phyloP scores from a whole-genome alignment of 2,888 invertebrate genomes.

The Trichacis sp. region DNA sequence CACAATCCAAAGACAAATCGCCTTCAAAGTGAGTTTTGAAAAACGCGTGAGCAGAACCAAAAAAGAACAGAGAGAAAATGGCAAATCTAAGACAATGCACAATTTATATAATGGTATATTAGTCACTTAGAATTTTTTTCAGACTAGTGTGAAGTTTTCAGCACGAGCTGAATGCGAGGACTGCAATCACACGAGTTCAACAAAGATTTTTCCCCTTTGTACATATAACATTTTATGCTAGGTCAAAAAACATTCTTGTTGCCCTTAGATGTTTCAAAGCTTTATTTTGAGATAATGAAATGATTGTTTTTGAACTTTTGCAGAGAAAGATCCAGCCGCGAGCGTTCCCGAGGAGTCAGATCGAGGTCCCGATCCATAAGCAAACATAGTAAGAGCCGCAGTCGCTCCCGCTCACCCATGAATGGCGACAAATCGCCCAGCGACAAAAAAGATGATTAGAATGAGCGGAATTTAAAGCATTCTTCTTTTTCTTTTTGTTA shows the following conservation, averaged over 20 bases:
- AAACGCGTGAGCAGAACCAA: constrained; percentile 9
- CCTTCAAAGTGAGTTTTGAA: constrained; percentile 69
- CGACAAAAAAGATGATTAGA: constrained; percentile 62
- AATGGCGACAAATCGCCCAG: constrained; percentile 67
- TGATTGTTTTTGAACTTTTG: too few relatives aligned
- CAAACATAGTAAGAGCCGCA: constrained; percentile 68
- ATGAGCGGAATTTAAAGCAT: constrained; percentile 36
- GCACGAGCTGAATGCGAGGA: too few relatives aligned
- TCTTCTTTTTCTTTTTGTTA: constrained; percentile 38
- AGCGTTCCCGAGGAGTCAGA: constrained; percentile 65
- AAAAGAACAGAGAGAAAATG: constrained; percentile 33
- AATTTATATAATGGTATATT: background rate
- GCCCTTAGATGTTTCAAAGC: too few relatives aligned
- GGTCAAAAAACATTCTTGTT: too few relatives aligned
- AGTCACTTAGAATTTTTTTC: constrained; percentile 9
- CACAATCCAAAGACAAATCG: constrained; percentile 71
- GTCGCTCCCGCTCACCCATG: constrained; percentile 66
- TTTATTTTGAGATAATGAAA: too few relatives aligned
- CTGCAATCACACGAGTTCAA: too few relatives aligned
- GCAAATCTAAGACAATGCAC: constrained; percentile 19
- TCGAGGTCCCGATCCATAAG: constrained; percentile 66
- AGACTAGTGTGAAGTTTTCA: too few relatives aligned
- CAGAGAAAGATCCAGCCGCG: constrained; percentile 67
- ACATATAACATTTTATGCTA: too few relatives aligned
- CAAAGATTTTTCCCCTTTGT: too few relatives aligned